Base-by-base conservation (phyloP, 2,113 vertebrate genomes). In the Gnathonemus longibarbis region DNA sequence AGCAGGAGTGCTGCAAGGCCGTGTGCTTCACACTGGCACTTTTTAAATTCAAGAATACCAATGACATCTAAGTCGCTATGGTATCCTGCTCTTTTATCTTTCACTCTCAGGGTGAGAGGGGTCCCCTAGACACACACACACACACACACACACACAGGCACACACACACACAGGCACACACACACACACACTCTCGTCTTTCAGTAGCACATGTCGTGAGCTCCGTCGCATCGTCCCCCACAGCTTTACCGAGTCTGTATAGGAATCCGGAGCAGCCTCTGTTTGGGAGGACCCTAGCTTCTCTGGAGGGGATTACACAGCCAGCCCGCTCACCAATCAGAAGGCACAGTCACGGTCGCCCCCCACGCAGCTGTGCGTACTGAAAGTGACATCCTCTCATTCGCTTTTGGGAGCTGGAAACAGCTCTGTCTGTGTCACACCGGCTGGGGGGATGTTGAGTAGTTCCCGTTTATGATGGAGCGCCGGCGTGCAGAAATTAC, bases 41-140 rank as follows among this genome's bases (percentile, higher is more conserved):
- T 24, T 84, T 84, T 35, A 35, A 83, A 58, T 24, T 70, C 10
- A 31, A 31, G 70, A 77, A 94, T 91, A 94, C 89, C 92, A 84
- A 91, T 88, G 13, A 3, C 11, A 19, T 77, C 15, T 3, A 19
- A 19, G 35, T 80, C 74, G 35, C 74, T 19, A 7, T 1, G 2
- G 15, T 6, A 42, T 42, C 31, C 35, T 42, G 35, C 31, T 19
- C 74, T 42, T 80, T 42, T 42, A 39, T 17, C 39, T 80, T 80
- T 7, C 53, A 21, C 19, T 21, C 21, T 56, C n/a, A 15, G 70
- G n/a, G 9, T 0, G 58, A 27, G 58, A 66, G 58, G 70, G 31
- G 13, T 7, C 35, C 35, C 1, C 13, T 42, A 42, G 74, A 77
- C 15, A 19, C 5, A 42, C 31, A 2, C 13, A 42, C 39, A 42